These are phyloP conservation scores for Macroteleia sp. DNA, from an alignment of 2,888 invertebrate genomes.

Conservation along the genomic window DNA sequence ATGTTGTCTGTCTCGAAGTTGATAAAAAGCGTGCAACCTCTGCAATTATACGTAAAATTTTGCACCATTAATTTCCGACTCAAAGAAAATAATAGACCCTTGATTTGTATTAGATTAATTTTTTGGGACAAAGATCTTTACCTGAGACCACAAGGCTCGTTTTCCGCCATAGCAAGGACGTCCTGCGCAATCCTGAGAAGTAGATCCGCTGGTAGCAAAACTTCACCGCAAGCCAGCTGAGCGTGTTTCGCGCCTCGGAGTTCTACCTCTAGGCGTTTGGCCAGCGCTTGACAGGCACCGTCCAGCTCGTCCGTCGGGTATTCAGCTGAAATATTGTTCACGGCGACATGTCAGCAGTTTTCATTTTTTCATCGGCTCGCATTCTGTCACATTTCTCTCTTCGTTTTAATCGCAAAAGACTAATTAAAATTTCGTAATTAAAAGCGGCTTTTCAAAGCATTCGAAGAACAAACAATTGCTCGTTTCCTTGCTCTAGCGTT, in stretches of 20 bases:
- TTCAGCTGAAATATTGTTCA: constrained; percentile 84
- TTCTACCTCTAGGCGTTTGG: constrained; percentile 90
- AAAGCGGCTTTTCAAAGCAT: too few species aligned
- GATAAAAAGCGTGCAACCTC: constrained; percentile 93
- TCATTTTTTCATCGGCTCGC: too few species aligned
- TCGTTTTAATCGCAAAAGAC: too few species aligned
- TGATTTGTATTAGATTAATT: neutral
- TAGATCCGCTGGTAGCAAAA: constrained; percentile 92
- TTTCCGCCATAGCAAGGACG: constrained; percentile 92
- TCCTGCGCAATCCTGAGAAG: constrained; percentile 91
- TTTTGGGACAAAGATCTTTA: too few species aligned
- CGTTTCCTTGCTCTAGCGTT: neutral
- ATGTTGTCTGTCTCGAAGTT: constrained; percentile 90
- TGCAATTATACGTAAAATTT: too few species aligned
- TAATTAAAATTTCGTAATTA: too few species aligned
- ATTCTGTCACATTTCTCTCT: too few species aligned
- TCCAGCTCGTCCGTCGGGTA: constrained; percentile 84
- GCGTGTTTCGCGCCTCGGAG: constrained; percentile 92
- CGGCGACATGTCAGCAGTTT: too few species aligned
- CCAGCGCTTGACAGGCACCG: constrained; percentile 88
- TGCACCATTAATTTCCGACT: too few species aligned
- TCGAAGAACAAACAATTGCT: too few species aligned
- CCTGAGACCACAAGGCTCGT: constrained; percentile 94
- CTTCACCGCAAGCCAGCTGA: constrained; percentile 93
- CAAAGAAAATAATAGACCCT: too few species aligned